Evolutionary conservation across 2,797 vertebrate species (phyloP).

Genomic region (Scyliorhinus canicula): DNA sequence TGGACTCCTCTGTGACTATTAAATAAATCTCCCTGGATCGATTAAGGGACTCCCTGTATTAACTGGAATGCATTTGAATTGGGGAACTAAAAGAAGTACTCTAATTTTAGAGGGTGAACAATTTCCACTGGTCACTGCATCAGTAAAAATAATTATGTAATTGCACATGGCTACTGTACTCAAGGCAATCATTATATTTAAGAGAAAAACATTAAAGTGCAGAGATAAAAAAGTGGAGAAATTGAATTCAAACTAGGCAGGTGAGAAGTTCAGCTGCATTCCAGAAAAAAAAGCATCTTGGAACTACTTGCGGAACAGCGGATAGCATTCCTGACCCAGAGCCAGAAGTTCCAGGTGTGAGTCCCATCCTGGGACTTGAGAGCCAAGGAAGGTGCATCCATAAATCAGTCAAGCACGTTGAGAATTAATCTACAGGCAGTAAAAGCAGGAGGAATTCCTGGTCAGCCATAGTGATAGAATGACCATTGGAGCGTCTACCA

Average conservation of each 20-base stretch:
- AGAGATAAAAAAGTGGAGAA: not conserved
- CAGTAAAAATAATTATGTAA: not conserved
- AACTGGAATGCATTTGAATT: not conserved
- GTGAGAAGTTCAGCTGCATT: not conserved
- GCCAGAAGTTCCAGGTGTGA: not conserved
- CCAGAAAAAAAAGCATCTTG: no score
- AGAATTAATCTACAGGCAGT: no score
- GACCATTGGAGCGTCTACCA: no score
- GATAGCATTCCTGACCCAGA: not conserved
- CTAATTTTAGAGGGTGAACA: not conserved
- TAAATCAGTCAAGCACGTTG: no score
- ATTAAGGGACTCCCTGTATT: not conserved
- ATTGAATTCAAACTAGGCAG: not conserved
- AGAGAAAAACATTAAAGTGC: not conserved
- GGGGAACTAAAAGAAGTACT: not conserved
- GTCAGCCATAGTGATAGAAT: no score
- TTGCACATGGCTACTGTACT: not conserved
- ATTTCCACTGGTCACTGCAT: not conserved
- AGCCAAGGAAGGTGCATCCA: not conserved
- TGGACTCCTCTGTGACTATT: no score
- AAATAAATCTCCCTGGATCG: not conserved
- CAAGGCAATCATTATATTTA: not conserved
- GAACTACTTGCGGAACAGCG: not conserved
- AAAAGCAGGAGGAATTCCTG: no score
- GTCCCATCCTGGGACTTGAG: not conserved